Percentiles rank a stretch among this genome's conserved stretches.
Evolutionary conservation across 2,888 invertebrate genomes (phyloP).

Genomic region (Zaprionus bogoriensis): DNA sequence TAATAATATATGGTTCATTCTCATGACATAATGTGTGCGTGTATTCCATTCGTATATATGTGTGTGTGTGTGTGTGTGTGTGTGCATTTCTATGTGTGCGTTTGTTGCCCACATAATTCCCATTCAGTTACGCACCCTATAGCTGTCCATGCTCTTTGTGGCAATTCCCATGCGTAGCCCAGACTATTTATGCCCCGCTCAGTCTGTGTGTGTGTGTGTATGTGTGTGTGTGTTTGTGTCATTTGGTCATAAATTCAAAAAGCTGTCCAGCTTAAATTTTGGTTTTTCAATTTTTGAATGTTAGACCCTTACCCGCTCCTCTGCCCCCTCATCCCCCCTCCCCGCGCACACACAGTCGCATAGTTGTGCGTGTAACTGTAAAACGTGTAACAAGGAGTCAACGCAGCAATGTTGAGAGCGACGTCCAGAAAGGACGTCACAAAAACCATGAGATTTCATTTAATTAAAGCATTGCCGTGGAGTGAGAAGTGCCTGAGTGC

Average conservation of each 20-base stretch:
- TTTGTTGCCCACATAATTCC: slow-evolving; percentile 39
- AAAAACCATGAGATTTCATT: slow-evolving; percentile 76
- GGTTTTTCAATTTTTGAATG: slow-evolving; percentile 76
- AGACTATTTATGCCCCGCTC: slow-evolving; percentile 44
- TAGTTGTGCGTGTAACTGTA: slow-evolving; percentile 76
- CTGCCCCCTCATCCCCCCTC: neutral
- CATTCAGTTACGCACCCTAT: slow-evolving; percentile 44
- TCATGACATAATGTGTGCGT: slow-evolving; percentile 33
- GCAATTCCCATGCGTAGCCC: slow-evolving; percentile 69
- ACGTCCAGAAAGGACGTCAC: slow-evolving; percentile 43
- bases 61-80: neutral
- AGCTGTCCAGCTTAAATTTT: slow-evolving; percentile 76
- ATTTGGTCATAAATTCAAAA: slow-evolving; percentile 75
- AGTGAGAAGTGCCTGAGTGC: too few relatives aligned
- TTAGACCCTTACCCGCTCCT: slow-evolving; percentile 34
- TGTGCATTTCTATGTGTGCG: slow-evolving; percentile 8
- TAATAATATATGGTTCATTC: slow-evolving; percentile 49
- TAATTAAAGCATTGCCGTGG: slow-evolving; percentile 66
- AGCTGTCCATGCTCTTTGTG: slow-evolving; percentile 33
- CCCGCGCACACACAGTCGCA: slow-evolving; percentile 23
- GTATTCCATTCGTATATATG: neutral
- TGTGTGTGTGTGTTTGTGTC: slow-evolving; percentile 41
- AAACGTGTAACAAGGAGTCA: slow-evolving; percentile 69
- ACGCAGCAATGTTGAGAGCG: slow-evolving; percentile 42
- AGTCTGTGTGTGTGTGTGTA: slow-evolving; percentile 12